Conservation (phyloP, 1,140 invertebrate species). For the Leptoteleia sp. region DNA sequence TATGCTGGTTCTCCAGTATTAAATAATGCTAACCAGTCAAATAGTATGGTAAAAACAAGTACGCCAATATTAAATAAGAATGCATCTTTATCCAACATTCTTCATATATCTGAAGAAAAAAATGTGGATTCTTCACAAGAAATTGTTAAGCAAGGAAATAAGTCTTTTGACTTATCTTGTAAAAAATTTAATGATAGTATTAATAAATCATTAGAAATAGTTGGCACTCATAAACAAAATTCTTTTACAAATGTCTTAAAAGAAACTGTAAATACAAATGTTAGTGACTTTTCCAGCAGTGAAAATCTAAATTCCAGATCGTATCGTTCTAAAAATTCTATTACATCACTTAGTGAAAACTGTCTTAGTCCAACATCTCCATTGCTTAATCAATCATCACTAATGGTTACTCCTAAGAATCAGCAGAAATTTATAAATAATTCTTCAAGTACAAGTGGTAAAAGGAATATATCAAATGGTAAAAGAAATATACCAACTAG, state of each 20-base stretch:
- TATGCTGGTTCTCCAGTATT: neutral
- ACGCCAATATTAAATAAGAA: constrained; percentile 51
- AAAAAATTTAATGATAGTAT: constrained; percentile 11
- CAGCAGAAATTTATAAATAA: constrained; percentile 40
- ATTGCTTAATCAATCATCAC: constrained; percentile 41
- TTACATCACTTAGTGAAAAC: constrained; percentile 16
- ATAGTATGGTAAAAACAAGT: constrained; percentile 39
- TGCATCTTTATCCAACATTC: constrained; percentile 11
- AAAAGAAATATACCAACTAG: too few relatives aligned
- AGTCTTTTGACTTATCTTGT: neutral
- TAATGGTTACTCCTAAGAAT: constrained; percentile 52
- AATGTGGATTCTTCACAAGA: constrained; percentile 48
- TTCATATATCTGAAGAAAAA: constrained; percentile 23
- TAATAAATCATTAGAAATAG: constrained; percentile 16
- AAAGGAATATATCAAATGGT: constrained; percentile 54
- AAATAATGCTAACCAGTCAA: constrained; percentile 4
- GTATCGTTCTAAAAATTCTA: constrained; percentile 35
- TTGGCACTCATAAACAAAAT: constrained; percentile 23
- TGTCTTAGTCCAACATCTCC: constrained; percentile 62
- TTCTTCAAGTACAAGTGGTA: constrained; percentile 41
- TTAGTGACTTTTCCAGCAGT: constrained; percentile 9
- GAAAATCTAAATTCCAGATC: constrained; percentile 33
- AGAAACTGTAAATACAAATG: constrained; percentile 10
- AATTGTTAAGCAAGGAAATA: constrained; percentile 9
- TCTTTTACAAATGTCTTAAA: constrained; percentile 39